Evolutionary conservation across 2,888 invertebrate genomes (phyloP).

Genomic region (Ceramica pisi): DNA sequence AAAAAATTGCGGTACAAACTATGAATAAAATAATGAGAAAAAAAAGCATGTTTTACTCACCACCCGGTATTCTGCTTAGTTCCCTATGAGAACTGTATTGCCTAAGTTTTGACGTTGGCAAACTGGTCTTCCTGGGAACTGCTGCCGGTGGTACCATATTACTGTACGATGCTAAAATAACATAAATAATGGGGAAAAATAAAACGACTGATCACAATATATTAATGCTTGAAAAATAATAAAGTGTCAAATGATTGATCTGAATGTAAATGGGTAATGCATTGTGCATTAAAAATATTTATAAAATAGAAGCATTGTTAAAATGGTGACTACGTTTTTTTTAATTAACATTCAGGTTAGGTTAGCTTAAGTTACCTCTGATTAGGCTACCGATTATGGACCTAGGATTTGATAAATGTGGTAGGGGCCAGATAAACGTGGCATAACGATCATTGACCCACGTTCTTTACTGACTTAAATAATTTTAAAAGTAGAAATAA

Average conservation of each 20-base stretch:
- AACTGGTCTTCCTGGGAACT: slow-evolving; percentile 78
- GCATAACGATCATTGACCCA: no score
- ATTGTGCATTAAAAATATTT: slow-evolving; percentile 11
- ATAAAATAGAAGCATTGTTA: not conserved
- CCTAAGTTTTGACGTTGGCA: slow-evolving; percentile 88
- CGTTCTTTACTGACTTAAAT: no score
- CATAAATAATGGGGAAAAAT: slow-evolving; percentile 51
- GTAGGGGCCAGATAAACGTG: no score
- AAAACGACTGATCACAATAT: slow-evolving; percentile 36
- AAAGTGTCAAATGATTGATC: not conserved
- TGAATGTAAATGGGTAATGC: slow-evolving; percentile 12
- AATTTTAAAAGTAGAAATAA: no score
- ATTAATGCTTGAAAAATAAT: not conserved
- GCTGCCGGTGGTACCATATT: slow-evolving; percentile 79
- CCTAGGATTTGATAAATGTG: no score
- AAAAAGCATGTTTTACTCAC: slow-evolving; percentile 70
- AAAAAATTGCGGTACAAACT: not conserved
- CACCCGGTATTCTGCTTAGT: slow-evolving; percentile 84
- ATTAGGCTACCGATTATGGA: no score
- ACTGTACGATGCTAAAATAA: slow-evolving; percentile 78
- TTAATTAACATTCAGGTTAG: no score
- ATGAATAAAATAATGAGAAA: slow-evolving; percentile 12
- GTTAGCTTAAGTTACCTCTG: no score
- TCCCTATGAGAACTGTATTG: slow-evolving; percentile 90
- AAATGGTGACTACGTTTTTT: no score